These are phyloP conservation scores for Lithobates sylvaticus DNA, from an alignment of 2,797 vertebrate species.

Conservation along the genomic window DNA sequence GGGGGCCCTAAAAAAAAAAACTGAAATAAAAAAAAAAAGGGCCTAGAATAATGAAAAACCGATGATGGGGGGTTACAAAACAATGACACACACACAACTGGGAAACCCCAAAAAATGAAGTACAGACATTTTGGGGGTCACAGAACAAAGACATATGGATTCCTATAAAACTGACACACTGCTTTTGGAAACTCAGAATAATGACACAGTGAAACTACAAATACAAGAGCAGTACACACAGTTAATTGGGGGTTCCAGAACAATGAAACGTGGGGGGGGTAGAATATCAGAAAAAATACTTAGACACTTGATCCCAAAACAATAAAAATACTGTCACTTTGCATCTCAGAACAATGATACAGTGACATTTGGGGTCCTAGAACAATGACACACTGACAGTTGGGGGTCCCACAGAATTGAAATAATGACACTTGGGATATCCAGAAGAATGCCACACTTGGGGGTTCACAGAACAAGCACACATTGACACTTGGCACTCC, in stretches of 20 bases:
- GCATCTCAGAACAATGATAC: too few relatives aligned
- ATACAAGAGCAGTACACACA: not conserved
- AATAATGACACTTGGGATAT: too few relatives aligned
- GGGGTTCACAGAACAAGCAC: too few relatives aligned
- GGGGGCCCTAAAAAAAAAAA: not conserved
- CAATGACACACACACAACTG: not conserved
- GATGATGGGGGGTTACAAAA: not conserved
- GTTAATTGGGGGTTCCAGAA: not conserved
- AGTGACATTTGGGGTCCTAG: too few relatives aligned
- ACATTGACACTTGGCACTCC: too few relatives aligned
- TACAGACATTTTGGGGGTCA: not conserved
- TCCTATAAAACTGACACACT: too few relatives aligned
- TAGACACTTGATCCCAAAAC: not conserved
- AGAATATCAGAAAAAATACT: not conserved
- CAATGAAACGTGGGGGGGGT: too few relatives aligned
- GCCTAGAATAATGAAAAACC: not conserved
- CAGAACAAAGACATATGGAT: not conserved
- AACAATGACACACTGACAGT: too few relatives aligned
- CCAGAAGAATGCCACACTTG: too few relatives aligned
- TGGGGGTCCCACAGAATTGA: too few relatives aligned
- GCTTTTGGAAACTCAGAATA: not conserved
- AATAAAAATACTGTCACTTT: not conserved
- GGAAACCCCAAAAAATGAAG: too few relatives aligned
- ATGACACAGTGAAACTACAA: not conserved
- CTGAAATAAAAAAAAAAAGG: not conserved